phyloP scores from a whole-genome alignment of 1,140 invertebrate species.

The Agrilus planipennis region DNA sequence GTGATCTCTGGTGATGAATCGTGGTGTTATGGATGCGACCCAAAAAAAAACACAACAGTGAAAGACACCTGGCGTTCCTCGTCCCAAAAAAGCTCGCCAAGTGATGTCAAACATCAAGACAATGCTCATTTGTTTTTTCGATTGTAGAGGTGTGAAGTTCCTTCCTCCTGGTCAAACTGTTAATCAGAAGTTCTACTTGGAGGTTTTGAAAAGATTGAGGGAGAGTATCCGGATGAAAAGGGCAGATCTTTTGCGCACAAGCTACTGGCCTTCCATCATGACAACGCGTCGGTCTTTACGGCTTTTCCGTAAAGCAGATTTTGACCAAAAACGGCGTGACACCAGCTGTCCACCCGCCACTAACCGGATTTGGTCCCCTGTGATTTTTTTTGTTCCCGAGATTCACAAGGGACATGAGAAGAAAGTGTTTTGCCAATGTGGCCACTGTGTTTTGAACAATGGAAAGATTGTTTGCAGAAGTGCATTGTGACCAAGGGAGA shows the following conservation, averaged over 20 bases:
- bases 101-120: slow-evolving; percentile 13
- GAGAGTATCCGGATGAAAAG: not conserved
- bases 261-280: not conserved
- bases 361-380: no score
- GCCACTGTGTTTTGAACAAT: slow-evolving; percentile 1
- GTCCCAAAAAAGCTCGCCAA: slow-evolving; percentile 3
- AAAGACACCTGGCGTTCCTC: slow-evolving; percentile 1
- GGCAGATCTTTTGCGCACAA: not conserved
- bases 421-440: slow-evolving; percentile 1
- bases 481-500: not conserved
- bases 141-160: slow-evolving; percentile 1
- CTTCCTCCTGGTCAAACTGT: no score
- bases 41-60: not conserved
- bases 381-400: not conserved
- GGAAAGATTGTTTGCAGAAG: not conserved
- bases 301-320: no score
- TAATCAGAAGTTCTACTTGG: slow-evolving; percentile 1
- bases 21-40: not conserved
- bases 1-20: slow-evolving; percentile 1
- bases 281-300: not conserved
- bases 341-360: slow-evolving; percentile 2
- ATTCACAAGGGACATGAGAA: no score
- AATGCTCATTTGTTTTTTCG: slow-evolving; percentile 14
- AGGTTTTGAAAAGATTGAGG: slow-evolving; percentile 1
- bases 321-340: not conserved